These are phyloP conservation scores for Euleptes europaea DNA, from an alignment of 2,113 vertebrate species.

Conservation along the genomic window DNA sequence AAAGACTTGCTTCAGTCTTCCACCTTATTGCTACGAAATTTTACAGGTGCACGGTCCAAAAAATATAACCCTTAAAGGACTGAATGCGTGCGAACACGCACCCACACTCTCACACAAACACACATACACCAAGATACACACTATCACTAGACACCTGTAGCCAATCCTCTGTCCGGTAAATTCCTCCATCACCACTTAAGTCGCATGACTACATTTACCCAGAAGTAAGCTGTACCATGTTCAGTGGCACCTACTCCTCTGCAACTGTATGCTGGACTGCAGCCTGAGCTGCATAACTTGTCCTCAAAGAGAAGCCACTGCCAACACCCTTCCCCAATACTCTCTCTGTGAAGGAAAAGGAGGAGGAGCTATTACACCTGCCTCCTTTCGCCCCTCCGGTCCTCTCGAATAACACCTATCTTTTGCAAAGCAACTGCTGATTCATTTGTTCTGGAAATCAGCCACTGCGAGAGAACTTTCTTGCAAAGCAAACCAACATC, in stretches of 20 bases:
- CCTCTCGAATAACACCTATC: background rate
- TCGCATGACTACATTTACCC: background rate
- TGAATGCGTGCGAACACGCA: constrained; percentile 74
- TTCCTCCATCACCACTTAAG: background rate
- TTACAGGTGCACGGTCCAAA: constrained; percentile 95
- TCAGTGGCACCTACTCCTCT: background rate
- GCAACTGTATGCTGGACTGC: background rate
- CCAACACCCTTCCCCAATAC: too few relatives aligned
- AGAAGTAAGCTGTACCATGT: background rate
- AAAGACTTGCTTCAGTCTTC: constrained; percentile 88
- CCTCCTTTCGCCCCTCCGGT: background rate
- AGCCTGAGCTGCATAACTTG: background rate
- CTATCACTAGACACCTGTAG: background rate
- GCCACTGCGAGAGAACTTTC: background rate
- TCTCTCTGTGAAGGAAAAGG: background rate
- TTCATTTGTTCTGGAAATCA: background rate
- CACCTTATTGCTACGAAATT: constrained; percentile 98
- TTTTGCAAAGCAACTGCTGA: background rate
- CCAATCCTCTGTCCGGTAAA: background rate
- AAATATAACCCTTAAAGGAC: constrained; percentile 88
- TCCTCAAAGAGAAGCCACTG: background rate
- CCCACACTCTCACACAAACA: background rate
- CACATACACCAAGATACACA: constrained; percentile 2
- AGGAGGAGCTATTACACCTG: background rate
- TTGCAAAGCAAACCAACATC: background rate